Evolutionary conservation across 2,888 invertebrate genomes (phyloP).

Genomic region (Habrosyne pyritoides): DNA sequence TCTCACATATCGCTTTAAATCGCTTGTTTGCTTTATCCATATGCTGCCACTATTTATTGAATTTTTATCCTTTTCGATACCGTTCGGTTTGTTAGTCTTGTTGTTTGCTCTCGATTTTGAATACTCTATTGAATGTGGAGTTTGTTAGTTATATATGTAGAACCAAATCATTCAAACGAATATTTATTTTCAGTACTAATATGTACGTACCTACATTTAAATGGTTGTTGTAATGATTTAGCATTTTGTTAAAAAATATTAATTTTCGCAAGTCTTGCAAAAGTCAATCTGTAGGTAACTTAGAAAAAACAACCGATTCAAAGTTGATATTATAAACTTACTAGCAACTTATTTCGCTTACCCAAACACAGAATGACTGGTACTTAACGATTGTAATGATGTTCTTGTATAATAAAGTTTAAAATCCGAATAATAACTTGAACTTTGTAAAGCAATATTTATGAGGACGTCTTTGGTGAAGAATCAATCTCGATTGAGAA

Average conservation of each 20-base stretch:
- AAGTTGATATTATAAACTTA: not conserved
- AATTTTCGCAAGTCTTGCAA: not conserved
- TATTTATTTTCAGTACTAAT: no score
- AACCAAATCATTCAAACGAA: not conserved
- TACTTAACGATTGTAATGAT: not conserved
- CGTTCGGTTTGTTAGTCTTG: not conserved
- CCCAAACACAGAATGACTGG: not conserved
- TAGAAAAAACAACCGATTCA: not conserved
- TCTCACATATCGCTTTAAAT: constrained; percentile 31
- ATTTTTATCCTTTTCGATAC: constrained; percentile 10
- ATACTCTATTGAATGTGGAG: not conserved
- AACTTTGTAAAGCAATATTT: not conserved
- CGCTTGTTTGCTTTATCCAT: constrained; percentile 4
- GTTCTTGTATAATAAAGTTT: not conserved
- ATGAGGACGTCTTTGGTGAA: no score
- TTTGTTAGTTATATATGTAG: not conserved
- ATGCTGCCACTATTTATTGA: constrained; percentile 21
- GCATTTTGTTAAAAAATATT: no score
- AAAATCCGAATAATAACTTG: not conserved
- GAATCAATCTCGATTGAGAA: no score
- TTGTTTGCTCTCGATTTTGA: not conserved
- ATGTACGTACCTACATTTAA: no score
- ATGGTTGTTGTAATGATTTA: no score
- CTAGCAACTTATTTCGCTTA: not conserved
- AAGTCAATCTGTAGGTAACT: not conserved